phyloP scores from a whole-genome alignment of 1,140 invertebrate species.

The Drosophila nigromelanica region DNA sequence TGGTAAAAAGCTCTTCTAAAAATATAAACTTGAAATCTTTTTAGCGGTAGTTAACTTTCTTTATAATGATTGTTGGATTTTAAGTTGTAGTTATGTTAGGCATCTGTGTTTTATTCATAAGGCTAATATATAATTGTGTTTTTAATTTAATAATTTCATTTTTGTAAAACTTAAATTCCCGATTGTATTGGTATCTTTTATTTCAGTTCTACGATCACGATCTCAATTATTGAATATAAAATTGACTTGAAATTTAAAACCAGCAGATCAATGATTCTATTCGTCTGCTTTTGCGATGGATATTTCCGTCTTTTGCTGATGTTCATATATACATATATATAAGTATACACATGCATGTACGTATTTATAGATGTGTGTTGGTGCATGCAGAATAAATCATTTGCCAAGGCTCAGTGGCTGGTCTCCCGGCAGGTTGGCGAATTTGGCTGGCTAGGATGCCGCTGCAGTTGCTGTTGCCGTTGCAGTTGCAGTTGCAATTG shows the following conservation, averaged over 20 bases:
- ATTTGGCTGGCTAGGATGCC: not conserved
- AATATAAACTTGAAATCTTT: too few species aligned
- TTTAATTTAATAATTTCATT: too few species aligned
- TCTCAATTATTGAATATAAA: not conserved
- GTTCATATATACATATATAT: too few species aligned
- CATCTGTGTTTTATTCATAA: too few species aligned
- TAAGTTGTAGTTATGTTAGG: too few species aligned
- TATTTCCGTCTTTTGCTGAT: not conserved
- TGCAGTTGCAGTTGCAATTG: slow-evolving; percentile 24
- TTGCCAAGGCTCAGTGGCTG: not conserved
- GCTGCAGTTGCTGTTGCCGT: slow-evolving; percentile 7
- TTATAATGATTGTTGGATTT: too few species aligned
- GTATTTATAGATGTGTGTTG: not conserved
- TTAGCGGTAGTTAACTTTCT: too few species aligned
- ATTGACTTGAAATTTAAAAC: not conserved
- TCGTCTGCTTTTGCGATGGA: not conserved
- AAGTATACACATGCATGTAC: not conserved
- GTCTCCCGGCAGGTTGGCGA: not conserved
- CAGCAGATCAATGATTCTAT: slow-evolving; percentile 1
- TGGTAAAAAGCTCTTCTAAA: too few species aligned
- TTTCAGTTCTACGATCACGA: too few species aligned
- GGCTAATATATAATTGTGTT: too few species aligned
- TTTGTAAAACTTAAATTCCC: too few species aligned
- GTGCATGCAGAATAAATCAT: slow-evolving; percentile 27
- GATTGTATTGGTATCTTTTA: not conserved